Conservation (phyloP, 2,888 invertebrate species). For the Amorpha juglandis region DNA sequence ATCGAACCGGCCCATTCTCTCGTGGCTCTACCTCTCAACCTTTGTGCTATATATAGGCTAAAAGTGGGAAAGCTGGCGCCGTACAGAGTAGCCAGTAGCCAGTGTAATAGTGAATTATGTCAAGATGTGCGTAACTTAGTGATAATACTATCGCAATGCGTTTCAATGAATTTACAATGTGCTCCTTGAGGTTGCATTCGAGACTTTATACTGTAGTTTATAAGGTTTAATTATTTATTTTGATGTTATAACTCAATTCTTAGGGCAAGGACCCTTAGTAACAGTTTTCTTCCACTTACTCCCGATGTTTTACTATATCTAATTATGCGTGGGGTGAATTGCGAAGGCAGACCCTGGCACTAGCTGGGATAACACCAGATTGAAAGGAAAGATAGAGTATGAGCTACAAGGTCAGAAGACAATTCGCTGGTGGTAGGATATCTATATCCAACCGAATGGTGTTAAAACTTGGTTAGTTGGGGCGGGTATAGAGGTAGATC, state of each 20-base stretch:
- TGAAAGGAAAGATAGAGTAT: too few relatives aligned
- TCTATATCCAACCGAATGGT: too few relatives aligned
- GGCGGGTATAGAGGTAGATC: too few relatives aligned
- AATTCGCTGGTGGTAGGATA: too few relatives aligned
- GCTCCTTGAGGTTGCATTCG: neutral
- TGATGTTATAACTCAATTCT: constrained; percentile 6
- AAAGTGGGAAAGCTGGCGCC: neutral
- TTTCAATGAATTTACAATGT: constrained; percentile 47
- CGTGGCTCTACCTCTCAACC: too few relatives aligned
- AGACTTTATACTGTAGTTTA: neutral
- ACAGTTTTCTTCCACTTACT: constrained; percentile 51
- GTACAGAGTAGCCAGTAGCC: neutral
- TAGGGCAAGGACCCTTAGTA: constrained; percentile 51
- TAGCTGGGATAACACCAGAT: too few relatives aligned
- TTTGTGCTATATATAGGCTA: neutral
- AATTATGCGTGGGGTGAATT: neutral
- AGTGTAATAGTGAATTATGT: constrained; percentile 30
- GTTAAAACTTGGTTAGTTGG: too few relatives aligned
- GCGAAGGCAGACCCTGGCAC: too few relatives aligned
- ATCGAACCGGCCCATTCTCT: too few relatives aligned
- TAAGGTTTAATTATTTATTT: neutral
- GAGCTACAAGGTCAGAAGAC: too few relatives aligned
- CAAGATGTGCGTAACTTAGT: constrained; percentile 33
- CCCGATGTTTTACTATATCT: constrained; percentile 12
- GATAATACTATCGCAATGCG: constrained; percentile 31